Percentiles rank a stretch among this genome's conserved stretches.
Evolutionary conservation across 2,797 vertebrate genomes (phyloP).

Genomic region (Columba guinea): DNA sequence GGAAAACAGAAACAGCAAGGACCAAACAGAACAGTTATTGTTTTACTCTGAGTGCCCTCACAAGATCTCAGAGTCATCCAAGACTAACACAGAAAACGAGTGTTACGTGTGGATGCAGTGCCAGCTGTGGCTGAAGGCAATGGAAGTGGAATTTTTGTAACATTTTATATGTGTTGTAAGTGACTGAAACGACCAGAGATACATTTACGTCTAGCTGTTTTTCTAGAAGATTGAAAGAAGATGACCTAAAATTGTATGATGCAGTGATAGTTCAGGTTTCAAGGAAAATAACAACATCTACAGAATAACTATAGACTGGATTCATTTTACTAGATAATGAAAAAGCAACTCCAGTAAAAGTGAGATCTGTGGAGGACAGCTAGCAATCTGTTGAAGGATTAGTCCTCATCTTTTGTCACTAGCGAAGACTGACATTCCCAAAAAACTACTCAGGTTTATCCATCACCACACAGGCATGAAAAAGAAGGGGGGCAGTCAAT

Average conservation of each 20-base stretch:
- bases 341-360: neutral
- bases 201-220: neutral
- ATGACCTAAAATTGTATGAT: neutral
- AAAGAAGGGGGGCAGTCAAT: neutral
- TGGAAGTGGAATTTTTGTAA: neutral
- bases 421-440: neutral
- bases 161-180: neutral
- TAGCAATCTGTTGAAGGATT: too few species aligned
- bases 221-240: neutral
- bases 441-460: neutral
- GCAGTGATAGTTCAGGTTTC: neutral
- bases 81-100: neutral
- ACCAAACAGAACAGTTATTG: neutral
- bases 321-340: neutral
- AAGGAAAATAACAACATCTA: neutral
- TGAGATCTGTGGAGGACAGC: neutral
- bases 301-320: neutral
- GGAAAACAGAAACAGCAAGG: neutral
- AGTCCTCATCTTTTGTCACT: neutral
- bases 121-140: neutral
- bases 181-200: neutral
- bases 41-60: neutral
- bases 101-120: neutral
- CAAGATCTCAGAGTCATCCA: neutral
- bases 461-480: neutral